Conservation (phyloP, 2,888 invertebrate species). For the Leptinotarsa tumamoca region DNA sequence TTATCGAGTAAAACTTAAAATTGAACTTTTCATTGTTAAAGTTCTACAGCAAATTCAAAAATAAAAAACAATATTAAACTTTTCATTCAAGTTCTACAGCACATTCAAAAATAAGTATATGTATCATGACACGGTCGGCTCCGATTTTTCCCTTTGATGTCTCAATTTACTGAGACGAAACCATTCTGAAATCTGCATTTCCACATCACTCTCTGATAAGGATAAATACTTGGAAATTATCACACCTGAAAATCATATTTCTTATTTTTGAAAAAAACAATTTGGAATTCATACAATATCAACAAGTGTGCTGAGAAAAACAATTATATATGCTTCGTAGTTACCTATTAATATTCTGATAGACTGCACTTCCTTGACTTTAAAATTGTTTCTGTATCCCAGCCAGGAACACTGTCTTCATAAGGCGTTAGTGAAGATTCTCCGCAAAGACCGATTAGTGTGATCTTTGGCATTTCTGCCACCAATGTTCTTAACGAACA, state of each 20-base stretch:
- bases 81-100: no score
- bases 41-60: no score
- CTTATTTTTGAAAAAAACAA: slow-evolving; percentile 14
- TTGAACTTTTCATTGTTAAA: no score
- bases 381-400: no score
- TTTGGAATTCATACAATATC: not conserved
- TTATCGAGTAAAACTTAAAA: no score
- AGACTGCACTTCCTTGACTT: not conserved
- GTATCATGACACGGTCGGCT: not conserved
- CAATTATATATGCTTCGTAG: not conserved
- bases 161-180: slow-evolving; percentile 11
- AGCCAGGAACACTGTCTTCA: no score
- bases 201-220: slow-evolving; percentile 13
- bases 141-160: slow-evolving; percentile 8
- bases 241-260: slow-evolving; percentile 20
- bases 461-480: not conserved
- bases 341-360: slow-evolving; percentile 14
- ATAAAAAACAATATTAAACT: no score
- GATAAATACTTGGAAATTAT: slow-evolving; percentile 7
- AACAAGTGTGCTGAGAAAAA: no score
- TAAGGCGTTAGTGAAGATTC: no score
- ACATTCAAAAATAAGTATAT: not conserved
- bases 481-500: slow-evolving; percentile 14
- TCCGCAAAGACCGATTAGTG: no score
- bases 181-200: slow-evolving; percentile 19